Conservation (phyloP, 2,888 invertebrate species). For the Loripinus fragilis region DNA sequence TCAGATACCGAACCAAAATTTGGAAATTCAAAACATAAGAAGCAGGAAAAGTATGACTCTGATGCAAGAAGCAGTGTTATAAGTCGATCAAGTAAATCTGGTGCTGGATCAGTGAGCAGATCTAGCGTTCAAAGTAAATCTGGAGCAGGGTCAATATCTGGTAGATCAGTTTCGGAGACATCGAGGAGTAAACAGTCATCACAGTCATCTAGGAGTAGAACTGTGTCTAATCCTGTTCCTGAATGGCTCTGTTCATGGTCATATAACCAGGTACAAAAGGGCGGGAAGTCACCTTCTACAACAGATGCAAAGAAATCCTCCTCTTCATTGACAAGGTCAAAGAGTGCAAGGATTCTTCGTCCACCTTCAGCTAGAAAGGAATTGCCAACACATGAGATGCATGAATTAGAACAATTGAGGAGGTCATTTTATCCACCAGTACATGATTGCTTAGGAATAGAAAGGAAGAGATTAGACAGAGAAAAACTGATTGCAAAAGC, state of each 20-base stretch:
- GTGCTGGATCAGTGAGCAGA: background rate
- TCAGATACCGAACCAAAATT: slow-evolving; percentile 32
- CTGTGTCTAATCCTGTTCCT: slow-evolving; percentile 32
- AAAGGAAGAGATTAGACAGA: background rate
- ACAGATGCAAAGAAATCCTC: background rate
- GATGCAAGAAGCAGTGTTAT: background rate
- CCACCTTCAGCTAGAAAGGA: slow-evolving; percentile 39
- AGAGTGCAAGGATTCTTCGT: slow-evolving; percentile 22
- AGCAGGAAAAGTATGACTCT: background rate
- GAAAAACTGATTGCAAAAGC: background rate
- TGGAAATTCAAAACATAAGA: slow-evolving; percentile 11
- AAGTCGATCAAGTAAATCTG: background rate
- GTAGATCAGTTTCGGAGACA: slow-evolving; percentile 32
- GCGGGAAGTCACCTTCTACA: too few species aligned
- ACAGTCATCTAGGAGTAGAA: background rate
- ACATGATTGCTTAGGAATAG: slow-evolving; percentile 47
- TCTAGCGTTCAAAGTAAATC: background rate
- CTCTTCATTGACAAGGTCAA: background rate
- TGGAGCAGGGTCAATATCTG: slow-evolving; percentile 31
- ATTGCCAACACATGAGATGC: slow-evolving; percentile 35
- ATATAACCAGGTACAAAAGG: background rate
- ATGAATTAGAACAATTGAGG: slow-evolving; percentile 39
- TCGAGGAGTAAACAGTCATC: slow-evolving; percentile 24
- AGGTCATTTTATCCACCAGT: slow-evolving; percentile 49
- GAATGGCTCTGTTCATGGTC: slow-evolving; percentile 35